A percentile compares a stretch with the other conserved stretches of the same genome.
Evolutionary conservation across 2,888 invertebrate genomes (phyloP).

Genomic region (Adelognathus sp.): DNA sequence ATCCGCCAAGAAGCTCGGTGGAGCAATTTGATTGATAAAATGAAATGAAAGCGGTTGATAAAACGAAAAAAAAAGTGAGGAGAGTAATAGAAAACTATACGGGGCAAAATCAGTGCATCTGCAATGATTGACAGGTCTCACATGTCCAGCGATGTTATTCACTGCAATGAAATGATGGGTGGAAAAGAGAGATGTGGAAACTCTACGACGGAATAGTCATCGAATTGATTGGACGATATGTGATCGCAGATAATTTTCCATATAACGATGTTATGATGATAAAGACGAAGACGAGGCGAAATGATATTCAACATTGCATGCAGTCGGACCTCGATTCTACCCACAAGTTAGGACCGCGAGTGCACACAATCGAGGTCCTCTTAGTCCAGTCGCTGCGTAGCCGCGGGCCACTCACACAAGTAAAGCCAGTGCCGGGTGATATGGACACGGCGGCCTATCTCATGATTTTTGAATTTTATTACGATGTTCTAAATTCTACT

Average conservation of each 20-base stretch:
- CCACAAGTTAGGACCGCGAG: too few relatives aligned
- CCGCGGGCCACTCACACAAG: too few relatives aligned
- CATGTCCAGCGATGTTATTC: neutral
- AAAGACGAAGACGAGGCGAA: neutral
- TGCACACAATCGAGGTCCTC: too few relatives aligned
- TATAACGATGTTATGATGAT: conserved; percentile 9
- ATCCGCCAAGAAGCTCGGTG: neutral
- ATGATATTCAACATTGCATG: too few relatives aligned
- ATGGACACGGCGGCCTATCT: too few relatives aligned
- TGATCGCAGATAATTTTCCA: neutral
- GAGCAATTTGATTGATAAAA: neutral
- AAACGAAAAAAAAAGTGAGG: neutral
- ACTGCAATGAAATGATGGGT: neutral
- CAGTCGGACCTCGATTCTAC: too few relatives aligned
- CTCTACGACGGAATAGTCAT: neutral
- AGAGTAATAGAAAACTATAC: neutral
- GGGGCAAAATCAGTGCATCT: neutral
- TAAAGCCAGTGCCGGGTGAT: too few relatives aligned
- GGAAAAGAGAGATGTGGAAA: neutral
- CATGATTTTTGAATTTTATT: too few relatives aligned
- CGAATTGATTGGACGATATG: neutral
- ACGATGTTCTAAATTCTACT: too few relatives aligned
- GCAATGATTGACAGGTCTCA: neutral
- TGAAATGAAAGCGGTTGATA: neutral
- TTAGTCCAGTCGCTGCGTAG: too few relatives aligned